Evolutionary conservation across 2,797 vertebrate genomes (phyloP), one percentile per base, ranked within the genome.

Genomic region (Acrossocheilus wenchowensis): DNA sequence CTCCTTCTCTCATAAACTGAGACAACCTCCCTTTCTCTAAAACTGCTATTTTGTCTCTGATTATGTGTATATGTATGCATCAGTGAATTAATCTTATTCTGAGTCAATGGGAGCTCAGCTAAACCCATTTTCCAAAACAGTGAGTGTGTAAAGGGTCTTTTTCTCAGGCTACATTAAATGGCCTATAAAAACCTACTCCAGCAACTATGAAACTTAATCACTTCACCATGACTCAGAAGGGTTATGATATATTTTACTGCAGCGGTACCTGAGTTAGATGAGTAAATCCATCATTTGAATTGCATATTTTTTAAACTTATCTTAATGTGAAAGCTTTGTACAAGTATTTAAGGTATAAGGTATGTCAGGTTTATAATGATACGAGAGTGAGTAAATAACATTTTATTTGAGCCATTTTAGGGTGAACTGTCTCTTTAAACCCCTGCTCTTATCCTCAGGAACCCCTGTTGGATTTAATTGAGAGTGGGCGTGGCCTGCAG

Each of bases 401-500:
- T 52, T n/a, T 43, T 68, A 68, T 68, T 36, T 68, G 0, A 34
- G 17, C 41, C 0, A n/a, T 72, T 23, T 50, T 52, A 19, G 45
- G 4, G 26, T 34, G 8, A 52, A 34, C 45, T 30, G 45, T 50
- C 5, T 21, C 17, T 52, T 75, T 75, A 75, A 72, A 21, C n/a
- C 50, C 50, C n/a, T 60, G 81, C 36, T 82, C 2, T 73, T 14
- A 12, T 60, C 43, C 62, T 39, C 78, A 91, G 89, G 86, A 88
- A 66, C 73, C 88, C 11, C 66, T 87, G 5, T 64, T 92, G 86
- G 84, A 91, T 54, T 71, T 91, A n/a, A 88, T 85, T 62, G 88
- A 91, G 60, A 90, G 83, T 15, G 88, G 88, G 66, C 79, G 89
- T 50, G 89, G 89, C 23, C 82, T 90, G 57, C 90, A 89, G 71